Conservation (phyloP, 2,113 vertebrate species). For the Agapornis roseicollis region DNA sequence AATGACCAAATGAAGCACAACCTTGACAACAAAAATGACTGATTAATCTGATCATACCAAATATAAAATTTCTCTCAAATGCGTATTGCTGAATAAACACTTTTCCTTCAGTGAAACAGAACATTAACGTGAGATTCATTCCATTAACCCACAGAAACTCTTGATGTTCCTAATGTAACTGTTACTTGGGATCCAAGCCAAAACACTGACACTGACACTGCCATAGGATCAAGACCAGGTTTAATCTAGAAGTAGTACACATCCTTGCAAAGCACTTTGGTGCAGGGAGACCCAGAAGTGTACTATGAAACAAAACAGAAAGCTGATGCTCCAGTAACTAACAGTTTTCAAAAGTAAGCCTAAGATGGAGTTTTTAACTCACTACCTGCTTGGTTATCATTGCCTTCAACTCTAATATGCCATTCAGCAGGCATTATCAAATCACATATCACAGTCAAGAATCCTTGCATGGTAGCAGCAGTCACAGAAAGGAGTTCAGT, state of each 20-base stretch:
- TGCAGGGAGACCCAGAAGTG: not conserved
- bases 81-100: not conserved
- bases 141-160: not conserved
- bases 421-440: not conserved
- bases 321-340: not conserved
- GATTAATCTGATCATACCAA: not conserved
- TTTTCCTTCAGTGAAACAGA: not conserved
- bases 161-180: not conserved
- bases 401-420: not conserved
- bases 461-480: not conserved
- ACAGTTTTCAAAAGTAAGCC: not conserved
- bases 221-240: not conserved
- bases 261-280: not conserved
- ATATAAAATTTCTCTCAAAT: not conserved
- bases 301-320: not conserved
- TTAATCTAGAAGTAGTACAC: not conserved
- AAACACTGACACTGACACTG: not conserved
- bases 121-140: not conserved
- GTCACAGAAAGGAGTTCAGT: not conserved
- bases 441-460: not conserved
- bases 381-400: not conserved
- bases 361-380: not conserved
- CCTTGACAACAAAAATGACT: not conserved
- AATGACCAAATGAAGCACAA: constrained; percentile 9
- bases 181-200: not conserved